Percentiles rank a stretch among this genome's conserved stretches.
phyloP scores from a whole-genome alignment of 2,113 vertebrate species.

The Rhagologus leucostigma region DNA sequence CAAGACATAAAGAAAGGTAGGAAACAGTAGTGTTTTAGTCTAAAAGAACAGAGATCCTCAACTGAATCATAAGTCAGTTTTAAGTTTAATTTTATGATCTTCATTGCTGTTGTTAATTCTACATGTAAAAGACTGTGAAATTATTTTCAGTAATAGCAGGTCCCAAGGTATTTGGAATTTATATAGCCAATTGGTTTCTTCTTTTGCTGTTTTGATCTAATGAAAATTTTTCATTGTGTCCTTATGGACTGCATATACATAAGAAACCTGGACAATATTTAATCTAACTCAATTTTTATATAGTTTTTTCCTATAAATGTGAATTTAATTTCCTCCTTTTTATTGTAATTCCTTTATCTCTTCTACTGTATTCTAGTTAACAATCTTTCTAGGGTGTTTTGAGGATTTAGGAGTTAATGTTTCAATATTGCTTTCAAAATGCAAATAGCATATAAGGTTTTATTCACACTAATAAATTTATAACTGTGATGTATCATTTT shows the following conservation, averaged over 20 bases:
- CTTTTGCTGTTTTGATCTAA: background rate
- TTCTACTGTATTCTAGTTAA: background rate
- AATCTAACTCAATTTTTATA: background rate
- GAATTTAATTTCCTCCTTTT: background rate
- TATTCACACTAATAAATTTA: conserved; percentile 1
- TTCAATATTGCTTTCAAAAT: background rate
- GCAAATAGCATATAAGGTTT: background rate
- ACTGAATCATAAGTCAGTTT: background rate
- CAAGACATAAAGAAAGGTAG: background rate
- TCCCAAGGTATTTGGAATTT: background rate
- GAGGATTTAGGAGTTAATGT: background rate
- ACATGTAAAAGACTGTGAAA: background rate
- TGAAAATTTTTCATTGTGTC: background rate
- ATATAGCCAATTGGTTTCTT: background rate
- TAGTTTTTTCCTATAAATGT: background rate
- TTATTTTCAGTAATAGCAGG: background rate
- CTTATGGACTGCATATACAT: background rate
- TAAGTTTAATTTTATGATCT: background rate
- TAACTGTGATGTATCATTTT: background rate
- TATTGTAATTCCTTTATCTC: background rate
- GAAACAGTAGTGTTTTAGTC: background rate
- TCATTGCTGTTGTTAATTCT: background rate
- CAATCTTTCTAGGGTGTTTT: background rate
- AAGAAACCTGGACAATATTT: background rate
- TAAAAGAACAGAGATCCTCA: background rate